These are phyloP conservation scores for Catharus bicknelli DNA, from an alignment of 2,113 vertebrate species.

Conservation along the genomic window DNA sequence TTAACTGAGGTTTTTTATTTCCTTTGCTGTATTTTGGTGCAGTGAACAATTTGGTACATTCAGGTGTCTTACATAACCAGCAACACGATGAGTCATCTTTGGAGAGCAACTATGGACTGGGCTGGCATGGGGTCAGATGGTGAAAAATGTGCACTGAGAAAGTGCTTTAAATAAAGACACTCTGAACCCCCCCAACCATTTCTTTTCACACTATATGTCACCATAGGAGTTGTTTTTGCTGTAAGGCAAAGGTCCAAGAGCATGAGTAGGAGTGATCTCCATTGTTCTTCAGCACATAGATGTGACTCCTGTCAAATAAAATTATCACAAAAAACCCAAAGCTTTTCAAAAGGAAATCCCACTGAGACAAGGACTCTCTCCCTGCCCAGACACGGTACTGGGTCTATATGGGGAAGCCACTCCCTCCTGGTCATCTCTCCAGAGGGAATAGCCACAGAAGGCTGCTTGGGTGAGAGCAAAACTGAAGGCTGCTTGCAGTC, in stretches of 20 bases:
- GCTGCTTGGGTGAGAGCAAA: not conserved
- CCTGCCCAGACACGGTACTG: not conserved
- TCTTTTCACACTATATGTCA: not conserved
- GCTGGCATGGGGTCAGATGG: not conserved
- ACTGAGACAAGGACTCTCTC: not conserved
- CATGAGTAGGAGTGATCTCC: not conserved
- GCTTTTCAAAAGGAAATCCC: not conserved
- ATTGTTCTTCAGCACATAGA: not conserved
- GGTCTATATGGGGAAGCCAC: rapidly evolving
- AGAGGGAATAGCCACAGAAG: not conserved
- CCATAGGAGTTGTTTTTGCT: not conserved
- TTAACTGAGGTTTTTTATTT: not conserved
- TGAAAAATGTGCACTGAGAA: not conserved
- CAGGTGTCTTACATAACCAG: slow-evolving; percentile 13
- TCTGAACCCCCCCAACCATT: not conserved
- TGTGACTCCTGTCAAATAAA: not conserved
- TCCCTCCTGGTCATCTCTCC: not conserved
- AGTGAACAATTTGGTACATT: not conserved
- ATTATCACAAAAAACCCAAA: not conserved
- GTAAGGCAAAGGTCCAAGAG: not conserved
- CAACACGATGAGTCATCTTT: not conserved
- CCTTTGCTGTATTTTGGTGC: not conserved
- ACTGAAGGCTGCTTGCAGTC: not conserved
- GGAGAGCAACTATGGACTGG: not conserved
- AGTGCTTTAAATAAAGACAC: not conserved